Evolutionary conservation across 2,113 vertebrate species (phyloP).

Genomic region (Meles meles): DNA sequence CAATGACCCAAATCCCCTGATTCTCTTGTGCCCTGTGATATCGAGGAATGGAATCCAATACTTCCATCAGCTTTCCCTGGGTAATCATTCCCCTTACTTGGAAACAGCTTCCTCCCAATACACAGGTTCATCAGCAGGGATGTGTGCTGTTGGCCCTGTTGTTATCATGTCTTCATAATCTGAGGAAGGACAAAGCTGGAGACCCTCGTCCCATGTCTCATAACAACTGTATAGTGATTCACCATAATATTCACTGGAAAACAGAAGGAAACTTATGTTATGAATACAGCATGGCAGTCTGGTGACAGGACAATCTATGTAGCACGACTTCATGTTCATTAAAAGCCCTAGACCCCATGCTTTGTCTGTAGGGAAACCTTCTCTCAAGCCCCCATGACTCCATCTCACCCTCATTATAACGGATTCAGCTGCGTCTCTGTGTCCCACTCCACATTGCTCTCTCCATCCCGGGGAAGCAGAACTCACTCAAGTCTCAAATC

Average conservation of each 20-base stretch:
- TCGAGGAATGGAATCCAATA: neutral
- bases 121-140: fast-evolving
- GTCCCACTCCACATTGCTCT: neutral
- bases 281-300: neutral
- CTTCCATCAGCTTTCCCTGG: neutral
- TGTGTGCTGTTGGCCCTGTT: neutral
- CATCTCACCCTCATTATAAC: neutral
- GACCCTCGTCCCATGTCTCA: no score
- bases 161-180: neutral
- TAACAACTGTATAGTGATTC: no score
- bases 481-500: neutral
- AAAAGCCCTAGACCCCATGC: neutral
- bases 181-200: neutral
- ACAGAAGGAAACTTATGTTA: no score
- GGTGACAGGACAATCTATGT: neutral
- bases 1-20: neutral
- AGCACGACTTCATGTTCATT: neutral
- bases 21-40: neutral
- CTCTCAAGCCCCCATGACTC: neutral
- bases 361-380: neutral
- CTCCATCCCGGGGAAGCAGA: neutral
- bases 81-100: neutral
- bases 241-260: no score
- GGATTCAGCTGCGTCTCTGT: neutral
- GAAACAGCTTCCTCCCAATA: neutral